Percentiles rank a stretch among this genome's conserved stretches.
These are phyloP conservation scores for Melanophora roralis DNA, from an alignment of 2,888 invertebrate genomes.

Conservation along the genomic window DNA sequence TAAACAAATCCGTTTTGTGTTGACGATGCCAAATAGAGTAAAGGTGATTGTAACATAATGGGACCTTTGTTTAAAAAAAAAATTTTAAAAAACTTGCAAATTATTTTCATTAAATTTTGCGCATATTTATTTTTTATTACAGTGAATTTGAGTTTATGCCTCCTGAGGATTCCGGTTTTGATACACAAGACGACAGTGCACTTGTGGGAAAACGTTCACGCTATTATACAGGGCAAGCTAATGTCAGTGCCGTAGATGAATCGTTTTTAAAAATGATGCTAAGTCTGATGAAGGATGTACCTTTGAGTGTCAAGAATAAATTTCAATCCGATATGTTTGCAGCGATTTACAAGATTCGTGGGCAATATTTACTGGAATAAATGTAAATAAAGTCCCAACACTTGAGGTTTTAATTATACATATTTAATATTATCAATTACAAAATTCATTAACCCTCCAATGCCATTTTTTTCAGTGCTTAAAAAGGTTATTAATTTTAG, in stretches of 20 bases:
- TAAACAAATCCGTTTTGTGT: too few species aligned
- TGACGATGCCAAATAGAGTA: too few species aligned
- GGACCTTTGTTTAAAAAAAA: too few species aligned
- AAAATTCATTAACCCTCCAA: constrained; percentile 13
- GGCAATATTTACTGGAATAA: constrained; percentile 39
- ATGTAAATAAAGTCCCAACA: not conserved
- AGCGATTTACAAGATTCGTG: constrained; percentile 50
- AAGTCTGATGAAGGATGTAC: constrained; percentile 51
- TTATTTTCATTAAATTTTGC: not conserved
- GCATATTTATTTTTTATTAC: constrained; percentile 18
- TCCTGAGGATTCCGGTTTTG: constrained; percentile 45
- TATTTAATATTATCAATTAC: not conserved
- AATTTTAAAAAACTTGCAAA: too few species aligned
- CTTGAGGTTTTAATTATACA: too few species aligned
- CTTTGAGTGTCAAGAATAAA: constrained; percentile 50
- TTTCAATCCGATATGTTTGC: constrained; percentile 61
- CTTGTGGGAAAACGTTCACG: not conserved
- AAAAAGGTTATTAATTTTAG: not conserved
- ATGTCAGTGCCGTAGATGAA: constrained; percentile 16
- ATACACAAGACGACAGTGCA: constrained; percentile 39
- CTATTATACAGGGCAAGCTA: not conserved
- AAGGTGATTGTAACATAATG: too few species aligned
- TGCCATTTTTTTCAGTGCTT: too few species aligned
- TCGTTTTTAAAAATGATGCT: constrained; percentile 56
- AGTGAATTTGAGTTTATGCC: constrained; percentile 25